These are phyloP conservation scores for Aethes cnicana DNA, from an alignment of 2,888 invertebrate genomes.

Conservation along the genomic window DNA sequence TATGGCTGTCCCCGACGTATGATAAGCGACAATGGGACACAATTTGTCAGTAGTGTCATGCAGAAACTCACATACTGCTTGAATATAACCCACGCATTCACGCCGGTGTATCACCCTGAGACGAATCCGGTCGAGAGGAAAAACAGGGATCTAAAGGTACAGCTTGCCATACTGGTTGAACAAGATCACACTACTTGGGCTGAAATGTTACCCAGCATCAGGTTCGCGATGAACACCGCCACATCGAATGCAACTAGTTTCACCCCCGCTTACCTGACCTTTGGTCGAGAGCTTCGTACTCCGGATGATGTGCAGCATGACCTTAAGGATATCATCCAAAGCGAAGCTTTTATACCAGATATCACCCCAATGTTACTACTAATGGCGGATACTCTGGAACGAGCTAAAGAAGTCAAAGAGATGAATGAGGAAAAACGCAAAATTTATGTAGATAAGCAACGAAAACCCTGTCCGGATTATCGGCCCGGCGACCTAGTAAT, in stretches of 20 bases:
- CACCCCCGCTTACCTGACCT: conserved; percentile 4
- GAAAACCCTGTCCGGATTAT: background rate
- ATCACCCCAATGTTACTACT: conserved; percentile 1
- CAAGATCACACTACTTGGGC: conserved; percentile 43
- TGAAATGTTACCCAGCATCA: conserved; percentile 43
- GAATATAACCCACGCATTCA: background rate
- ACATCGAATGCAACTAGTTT: conserved; percentile 24
- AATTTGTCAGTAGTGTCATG: conserved; percentile 32
- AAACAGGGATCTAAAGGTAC: conserved; percentile 36
- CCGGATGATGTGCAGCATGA: background rate
- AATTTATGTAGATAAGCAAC: background rate
- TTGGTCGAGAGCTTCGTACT: background rate
- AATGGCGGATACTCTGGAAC: background rate
- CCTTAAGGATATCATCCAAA: background rate
- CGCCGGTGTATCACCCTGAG: conserved; percentile 11
- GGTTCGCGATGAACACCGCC: conserved; percentile 55
- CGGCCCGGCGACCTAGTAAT: background rate
- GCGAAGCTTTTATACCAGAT: background rate
- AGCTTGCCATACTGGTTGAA: conserved; percentile 29
- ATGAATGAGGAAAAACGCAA: background rate
- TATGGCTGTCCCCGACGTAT: conserved; percentile 48
- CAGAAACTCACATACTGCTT: conserved; percentile 27
- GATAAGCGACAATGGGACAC: conserved; percentile 49
- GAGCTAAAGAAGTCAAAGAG: background rate
- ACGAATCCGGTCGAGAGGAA: conserved; percentile 34